phyloP scores from a whole-genome alignment of 2,888 invertebrate genomes.

The Lasioglossum vierecki region DNA sequence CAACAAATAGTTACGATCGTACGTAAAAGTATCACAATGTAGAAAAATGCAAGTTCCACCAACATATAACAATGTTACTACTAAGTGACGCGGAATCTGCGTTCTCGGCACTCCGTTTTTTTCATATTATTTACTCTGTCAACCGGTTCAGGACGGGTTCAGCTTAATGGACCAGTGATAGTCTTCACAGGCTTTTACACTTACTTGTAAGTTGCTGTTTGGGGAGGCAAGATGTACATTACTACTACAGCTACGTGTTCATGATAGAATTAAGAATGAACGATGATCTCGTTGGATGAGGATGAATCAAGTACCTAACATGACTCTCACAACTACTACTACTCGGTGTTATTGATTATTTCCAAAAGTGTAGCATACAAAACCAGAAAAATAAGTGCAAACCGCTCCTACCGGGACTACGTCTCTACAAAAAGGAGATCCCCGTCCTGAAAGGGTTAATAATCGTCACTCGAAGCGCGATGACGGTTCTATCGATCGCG shows the following conservation, averaged over 20 bases:
- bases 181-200: not conserved
- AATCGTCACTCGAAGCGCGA: not conserved
- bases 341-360: slow-evolving; percentile 5
- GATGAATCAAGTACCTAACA: not conserved
- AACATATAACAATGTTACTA: slow-evolving; percentile 38
- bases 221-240: not conserved
- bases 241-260: not conserved
- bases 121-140: not conserved
- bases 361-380: not conserved
- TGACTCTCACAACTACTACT: not conserved
- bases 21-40: slow-evolving; percentile 77
- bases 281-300: not conserved
- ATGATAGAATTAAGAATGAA: not conserved
- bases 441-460: slow-evolving; percentile 3
- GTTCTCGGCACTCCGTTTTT: slow-evolving; percentile 19
- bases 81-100: slow-evolving; percentile 23
- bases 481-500: slow-evolving; percentile 1
- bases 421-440: not conserved
- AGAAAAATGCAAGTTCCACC: slow-evolving; percentile 71
- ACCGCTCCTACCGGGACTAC: not conserved
- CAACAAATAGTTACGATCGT: slow-evolving; percentile 57
- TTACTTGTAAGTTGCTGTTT: not conserved
- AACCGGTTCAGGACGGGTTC: slow-evolving; percentile 12
- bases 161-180: not conserved
- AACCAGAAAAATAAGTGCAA: not conserved